These are phyloP conservation scores for Micrasema longulum DNA, from an alignment of 1,140 invertebrate species.

Conservation along the genomic window DNA sequence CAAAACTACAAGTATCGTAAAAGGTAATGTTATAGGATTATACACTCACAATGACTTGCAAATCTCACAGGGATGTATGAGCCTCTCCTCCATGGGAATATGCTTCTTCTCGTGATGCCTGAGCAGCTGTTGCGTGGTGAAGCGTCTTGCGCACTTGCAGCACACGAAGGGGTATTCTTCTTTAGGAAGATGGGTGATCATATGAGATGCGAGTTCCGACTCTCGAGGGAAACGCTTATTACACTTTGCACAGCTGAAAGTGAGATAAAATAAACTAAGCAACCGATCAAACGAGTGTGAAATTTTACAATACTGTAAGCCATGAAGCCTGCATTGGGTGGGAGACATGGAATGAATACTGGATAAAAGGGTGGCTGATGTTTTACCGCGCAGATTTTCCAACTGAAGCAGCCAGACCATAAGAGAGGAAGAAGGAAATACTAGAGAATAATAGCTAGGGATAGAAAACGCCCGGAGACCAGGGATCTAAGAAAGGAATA, in stretches of 20 bases:
- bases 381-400: too few species aligned
- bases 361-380: too few species aligned
- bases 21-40: not conserved
- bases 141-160: slow-evolving; percentile 59
- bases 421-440: too few species aligned
- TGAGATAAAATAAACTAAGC: not conserved
- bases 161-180: slow-evolving; percentile 59
- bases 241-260: slow-evolving; percentile 49
- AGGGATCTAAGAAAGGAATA: too few species aligned
- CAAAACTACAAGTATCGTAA: too few species aligned
- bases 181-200: slow-evolving; percentile 54
- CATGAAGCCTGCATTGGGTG: too few species aligned
- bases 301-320: too few species aligned
- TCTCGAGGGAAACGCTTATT: slow-evolving; percentile 50
- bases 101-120: slow-evolving; percentile 62
- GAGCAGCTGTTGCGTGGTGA: slow-evolving; percentile 59
- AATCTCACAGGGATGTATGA: slow-evolving; percentile 59
- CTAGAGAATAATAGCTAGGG: too few species aligned
- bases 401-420: too few species aligned
- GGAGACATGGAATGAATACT: too few species aligned
- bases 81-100: slow-evolving; percentile 59
- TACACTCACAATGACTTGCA: slow-evolving; percentile 57
- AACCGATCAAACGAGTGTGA: not conserved
- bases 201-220: slow-evolving; percentile 48
- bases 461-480: too few species aligned